phyloP scores from a whole-genome alignment of 2,888 invertebrate species.

The Drosophila mulleri region DNA sequence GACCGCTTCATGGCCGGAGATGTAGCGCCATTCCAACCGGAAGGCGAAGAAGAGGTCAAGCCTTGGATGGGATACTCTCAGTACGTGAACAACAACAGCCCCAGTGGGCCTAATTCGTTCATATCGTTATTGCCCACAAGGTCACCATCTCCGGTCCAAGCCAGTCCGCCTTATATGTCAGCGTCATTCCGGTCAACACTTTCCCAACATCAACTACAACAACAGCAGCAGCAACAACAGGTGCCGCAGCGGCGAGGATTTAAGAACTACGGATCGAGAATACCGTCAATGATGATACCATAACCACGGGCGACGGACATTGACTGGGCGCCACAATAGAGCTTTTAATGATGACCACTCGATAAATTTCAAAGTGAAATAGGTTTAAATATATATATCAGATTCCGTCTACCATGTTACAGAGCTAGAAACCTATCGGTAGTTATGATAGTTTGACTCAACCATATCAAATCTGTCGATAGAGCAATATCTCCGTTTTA shows the following conservation, averaged over 20 bases:
- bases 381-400: not conserved
- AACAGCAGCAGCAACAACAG: not conserved
- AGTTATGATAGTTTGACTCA: constrained; percentile 6
- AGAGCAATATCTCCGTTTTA: constrained; percentile 16
- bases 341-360: not conserved
- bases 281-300: not conserved
- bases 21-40: constrained; percentile 7
- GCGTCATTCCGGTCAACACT: not conserved
- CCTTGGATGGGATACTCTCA: constrained; percentile 34
- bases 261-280: not conserved
- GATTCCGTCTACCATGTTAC: not conserved
- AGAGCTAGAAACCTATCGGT: constrained; percentile 31
- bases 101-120: not conserved
- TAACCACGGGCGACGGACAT: not conserved
- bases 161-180: not conserved
- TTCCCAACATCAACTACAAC: not conserved
- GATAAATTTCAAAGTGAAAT: constrained; percentile 29
- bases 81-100: not conserved
- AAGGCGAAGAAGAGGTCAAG: constrained; percentile 3
- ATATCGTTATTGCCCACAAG: not conserved
- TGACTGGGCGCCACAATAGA: constrained; percentile 36
- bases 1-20: constrained; percentile 28
- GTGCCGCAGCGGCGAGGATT: not conserved
- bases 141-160: not conserved
- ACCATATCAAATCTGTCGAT: constrained; percentile 18